A percentile compares a stretch with the other conserved stretches of the same genome.
These are phyloP conservation scores for Catharus fuscescens DNA, from an alignment of 2,113 vertebrate species.

Conservation along the genomic window DNA sequence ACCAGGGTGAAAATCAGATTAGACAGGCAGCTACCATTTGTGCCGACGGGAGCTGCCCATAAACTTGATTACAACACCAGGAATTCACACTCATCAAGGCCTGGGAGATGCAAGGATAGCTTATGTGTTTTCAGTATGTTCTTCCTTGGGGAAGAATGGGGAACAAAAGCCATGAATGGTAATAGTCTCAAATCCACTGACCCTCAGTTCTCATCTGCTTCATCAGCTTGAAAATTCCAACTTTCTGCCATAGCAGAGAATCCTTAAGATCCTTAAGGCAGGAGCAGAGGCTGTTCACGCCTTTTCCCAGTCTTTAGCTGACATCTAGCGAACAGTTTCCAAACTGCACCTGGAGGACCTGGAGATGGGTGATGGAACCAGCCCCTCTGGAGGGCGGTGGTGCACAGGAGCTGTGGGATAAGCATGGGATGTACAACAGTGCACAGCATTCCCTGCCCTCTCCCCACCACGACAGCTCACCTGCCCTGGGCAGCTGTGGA, in stretches of 20 bases:
- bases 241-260: neutral
- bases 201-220: neutral
- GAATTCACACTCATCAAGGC: neutral
- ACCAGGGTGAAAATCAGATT: neutral
- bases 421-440: accelerated
- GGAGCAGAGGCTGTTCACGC: neutral
- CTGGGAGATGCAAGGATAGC: neutral
- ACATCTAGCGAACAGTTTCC: constrained; percentile 56
- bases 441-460: neutral
- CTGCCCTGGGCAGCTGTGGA: neutral
- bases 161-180: neutral
- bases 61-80: neutral
- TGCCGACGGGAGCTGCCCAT: neutral
- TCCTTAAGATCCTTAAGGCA: neutral
- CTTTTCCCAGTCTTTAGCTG: constrained; percentile 2
- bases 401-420: neutral
- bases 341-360: constrained; percentile 24
- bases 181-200: neutral
- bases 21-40: neutral
- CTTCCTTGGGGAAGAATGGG: neutral
- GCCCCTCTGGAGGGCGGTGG: neutral
- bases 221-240: neutral
- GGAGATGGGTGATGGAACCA: neutral
- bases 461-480: neutral
- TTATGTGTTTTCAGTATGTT: accelerated